A percentile compares a stretch with the other conserved stretches of the same genome.
Conservation (phyloP, 2,113 vertebrate species). For the Microtus oregoni region DNA sequence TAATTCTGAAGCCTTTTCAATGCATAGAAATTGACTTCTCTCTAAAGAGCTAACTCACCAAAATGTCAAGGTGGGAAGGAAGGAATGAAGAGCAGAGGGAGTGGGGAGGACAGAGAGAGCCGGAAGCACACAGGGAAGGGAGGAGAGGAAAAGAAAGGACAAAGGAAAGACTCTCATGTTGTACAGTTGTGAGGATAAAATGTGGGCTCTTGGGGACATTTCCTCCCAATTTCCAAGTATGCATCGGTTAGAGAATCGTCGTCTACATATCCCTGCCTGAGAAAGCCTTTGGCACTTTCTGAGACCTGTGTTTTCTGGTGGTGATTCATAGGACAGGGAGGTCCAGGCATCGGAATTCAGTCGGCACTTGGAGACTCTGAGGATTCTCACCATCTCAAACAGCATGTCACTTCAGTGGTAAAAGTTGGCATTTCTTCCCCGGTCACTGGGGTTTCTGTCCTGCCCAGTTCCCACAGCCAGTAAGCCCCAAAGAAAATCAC, state of each 20-base stretch:
- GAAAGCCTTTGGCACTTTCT: not conserved
- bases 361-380: not conserved
- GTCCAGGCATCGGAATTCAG: not conserved
- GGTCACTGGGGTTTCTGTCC: no score
- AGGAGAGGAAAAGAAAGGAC: not conserved
- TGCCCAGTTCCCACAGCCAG: no score
- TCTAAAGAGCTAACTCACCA: not conserved
- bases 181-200: not conserved
- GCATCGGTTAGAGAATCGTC: not conserved
- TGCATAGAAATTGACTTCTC: not conserved
- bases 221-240: not conserved
- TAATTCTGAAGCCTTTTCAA: not conserved
- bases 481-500: no score
- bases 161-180: no score
- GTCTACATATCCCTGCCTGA: not conserved
- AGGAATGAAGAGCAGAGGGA: not conserved
- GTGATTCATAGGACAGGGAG: no score
- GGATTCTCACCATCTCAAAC: not conserved
- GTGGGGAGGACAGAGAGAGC: no score
- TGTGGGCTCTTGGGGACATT: not conserved
- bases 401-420: not conserved
- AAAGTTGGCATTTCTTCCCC: not conserved
- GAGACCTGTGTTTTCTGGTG: not conserved
- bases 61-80: not conserved
- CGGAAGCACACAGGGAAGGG: not conserved